Base-by-base conservation (phyloP, 2,113 vertebrate genomes). In the Dryoscopus gambensis region DNA sequence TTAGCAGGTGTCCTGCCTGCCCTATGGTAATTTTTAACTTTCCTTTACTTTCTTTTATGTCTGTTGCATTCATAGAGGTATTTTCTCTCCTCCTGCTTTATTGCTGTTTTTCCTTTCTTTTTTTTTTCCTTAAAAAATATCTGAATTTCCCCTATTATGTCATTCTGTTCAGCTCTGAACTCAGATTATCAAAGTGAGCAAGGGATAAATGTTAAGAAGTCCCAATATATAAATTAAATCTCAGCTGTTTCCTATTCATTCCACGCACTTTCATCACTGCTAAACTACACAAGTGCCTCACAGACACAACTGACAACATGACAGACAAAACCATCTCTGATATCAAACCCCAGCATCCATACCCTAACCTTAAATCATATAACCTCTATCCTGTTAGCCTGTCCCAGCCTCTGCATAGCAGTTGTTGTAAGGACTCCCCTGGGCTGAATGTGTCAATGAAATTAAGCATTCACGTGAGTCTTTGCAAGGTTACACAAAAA, bases 1-100 rank as follows among this genome's bases (percentile, higher is more conserved):
- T 96, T 98, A 98, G 98, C 98, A 98, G 98, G 98, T 98, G 98
- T 98, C 97, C 97, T 97, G 96, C 88, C 93, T 97, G 97, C 97
- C 97, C 97, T 97, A 94, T 97, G 98, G 97, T 98, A 98, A 98
- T 98, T 97, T 98, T 97, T 97, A 98, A 98, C 98, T 98, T 98
- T 97, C 82, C 95, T 97, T 97, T 94, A 97, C 94, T 97, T 98
- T 98, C 98, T 98, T 98, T 98, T 97, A 98, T 98, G 97, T 97
- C 96, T 95, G 91, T 97, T 96, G 94, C 91, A 94, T 97, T 97
- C 50, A 81, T 79, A 96, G 95, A 96, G 89, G 95, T 82, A 60
- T 95, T 91, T 97, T 96, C 60, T 84, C 53, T 65, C 49, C 53
- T 82, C 50, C 75, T 83, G 86, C 94, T 95, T 97, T 93, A 94